Base-by-base conservation (phyloP, 1,140 invertebrate species). In the Whitmania pigra region DNA sequence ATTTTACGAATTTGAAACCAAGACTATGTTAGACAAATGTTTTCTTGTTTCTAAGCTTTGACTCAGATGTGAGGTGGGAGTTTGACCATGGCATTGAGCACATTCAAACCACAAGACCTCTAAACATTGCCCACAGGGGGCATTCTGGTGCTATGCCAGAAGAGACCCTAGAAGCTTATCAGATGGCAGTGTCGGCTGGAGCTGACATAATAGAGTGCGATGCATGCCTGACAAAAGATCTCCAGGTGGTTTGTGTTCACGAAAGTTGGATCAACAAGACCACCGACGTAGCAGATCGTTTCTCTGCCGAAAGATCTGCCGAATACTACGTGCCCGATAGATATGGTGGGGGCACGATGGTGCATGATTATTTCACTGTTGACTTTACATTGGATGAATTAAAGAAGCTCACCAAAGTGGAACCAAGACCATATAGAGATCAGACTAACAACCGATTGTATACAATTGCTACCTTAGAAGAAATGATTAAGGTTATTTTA, bases 131-230 rank as follows among this genome's bases (percentile, higher is more conserved):
- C 20, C 78, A 79, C 69, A 73, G 76, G 40, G 78, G 78, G 29
- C 73, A 74, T 17, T 76, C 75, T 57, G 75, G 78, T 31, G 27
- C 75, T 17, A 40, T 77, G 22, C 78, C 78, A 0, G 77, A 77
- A 43, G 76, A 78, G 54, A 78, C 78, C 9, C 15, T 77, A 9
- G 67, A 71, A 7, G 71, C 77, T 9, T 78, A 78, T 69, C 74
- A 76, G 66, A 27, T 74, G 27, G 76, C 77, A 0, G 71, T 74
- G 15, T 69, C 74, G 11, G 43, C 74, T 71, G 73, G 74, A 17
- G 77, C 77, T 15, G 77, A 79, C 69, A 75, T 72, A 66, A 74
- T 79, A 6, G 78, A 79, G 66, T 77, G 76, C 25, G 78, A 79
- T 69, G 66, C 77, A 17, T 73, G 74, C 4, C 36, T 79, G 17